Percentiles rank a stretch among this genome's conserved stretches.
Conservation (phyloP, 2,888 invertebrate species). For the Caenorhabditis sp. region DNA sequence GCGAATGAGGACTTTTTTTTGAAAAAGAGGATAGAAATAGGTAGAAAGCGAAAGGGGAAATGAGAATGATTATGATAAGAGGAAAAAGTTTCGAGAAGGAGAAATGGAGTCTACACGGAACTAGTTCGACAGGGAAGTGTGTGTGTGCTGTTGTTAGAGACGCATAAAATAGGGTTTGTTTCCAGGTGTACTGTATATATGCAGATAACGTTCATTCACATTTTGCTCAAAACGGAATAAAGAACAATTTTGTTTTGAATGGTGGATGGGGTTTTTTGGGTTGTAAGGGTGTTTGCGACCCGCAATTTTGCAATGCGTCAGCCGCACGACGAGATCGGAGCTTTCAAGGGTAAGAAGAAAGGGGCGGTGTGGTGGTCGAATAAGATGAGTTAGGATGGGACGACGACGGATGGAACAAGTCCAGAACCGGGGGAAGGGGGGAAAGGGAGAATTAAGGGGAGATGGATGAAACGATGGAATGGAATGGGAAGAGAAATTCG, state of each 20-base stretch:
- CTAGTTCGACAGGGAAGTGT: constrained; percentile 38
- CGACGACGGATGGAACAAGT: constrained; percentile 8
- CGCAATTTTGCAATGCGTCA: constrained; percentile 63
- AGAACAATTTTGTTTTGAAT: constrained; percentile 26
- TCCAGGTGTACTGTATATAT: constrained; percentile 58
- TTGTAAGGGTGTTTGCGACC: constrained; percentile 52
- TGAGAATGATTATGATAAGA: constrained; percentile 25
- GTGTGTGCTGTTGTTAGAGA: neutral
- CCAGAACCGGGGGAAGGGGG: neutral
- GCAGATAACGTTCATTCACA: constrained; percentile 64
- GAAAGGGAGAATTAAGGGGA: neutral
- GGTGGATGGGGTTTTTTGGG: constrained; percentile 13
- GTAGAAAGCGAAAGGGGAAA: neutral
- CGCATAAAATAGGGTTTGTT: constrained; percentile 21
- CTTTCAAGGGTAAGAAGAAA: constrained; percentile 24
- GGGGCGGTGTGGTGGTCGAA: constrained; percentile 16
- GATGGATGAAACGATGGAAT: constrained; percentile 27
- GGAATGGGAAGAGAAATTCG: constrained; percentile 15
- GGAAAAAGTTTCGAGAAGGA: neutral
- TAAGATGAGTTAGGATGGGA: neutral
- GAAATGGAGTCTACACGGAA: constrained; percentile 54
- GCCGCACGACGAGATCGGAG: constrained; percentile 65
- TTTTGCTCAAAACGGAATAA: constrained; percentile 35
- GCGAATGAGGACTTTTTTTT: constrained; percentile 20
- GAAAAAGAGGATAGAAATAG: neutral